Conservation (phyloP, 2,888 invertebrate genomes). For the Limenitis camilla region DNA sequence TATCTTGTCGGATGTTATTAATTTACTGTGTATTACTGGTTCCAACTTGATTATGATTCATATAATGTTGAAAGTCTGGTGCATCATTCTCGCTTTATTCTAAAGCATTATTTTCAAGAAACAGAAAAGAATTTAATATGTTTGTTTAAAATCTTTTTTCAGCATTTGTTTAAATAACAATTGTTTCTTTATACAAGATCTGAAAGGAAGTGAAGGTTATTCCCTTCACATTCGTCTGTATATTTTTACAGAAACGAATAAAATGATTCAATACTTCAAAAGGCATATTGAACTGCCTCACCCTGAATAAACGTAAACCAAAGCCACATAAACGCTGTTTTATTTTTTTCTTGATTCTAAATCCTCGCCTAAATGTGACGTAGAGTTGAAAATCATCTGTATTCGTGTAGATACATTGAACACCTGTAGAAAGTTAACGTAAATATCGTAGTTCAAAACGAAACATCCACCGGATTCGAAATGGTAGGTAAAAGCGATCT, state of each 20-base stretch:
- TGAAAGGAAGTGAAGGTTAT: neutral
- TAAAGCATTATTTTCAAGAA: neutral
- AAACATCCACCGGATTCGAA: conserved; percentile 6
- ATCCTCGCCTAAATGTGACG: neutral
- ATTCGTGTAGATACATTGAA: neutral
- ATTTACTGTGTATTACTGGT: no score
- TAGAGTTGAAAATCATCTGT: neutral
- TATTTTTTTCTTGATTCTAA: neutral
- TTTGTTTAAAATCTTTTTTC: neutral
- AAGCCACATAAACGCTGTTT: neutral
- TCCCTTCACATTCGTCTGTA: neutral
- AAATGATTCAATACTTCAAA: conserved; percentile 1
- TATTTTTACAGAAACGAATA: conserved; percentile 4
- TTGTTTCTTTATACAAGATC: conserved; percentile 3
- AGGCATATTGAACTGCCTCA: conserved; percentile 1
- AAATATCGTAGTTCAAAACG: conserved; percentile 9
- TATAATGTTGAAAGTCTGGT: no score
- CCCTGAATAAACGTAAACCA: neutral
- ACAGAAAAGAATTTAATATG: neutral
- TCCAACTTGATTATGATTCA: no score
- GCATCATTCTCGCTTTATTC: neutral
- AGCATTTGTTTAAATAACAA: conserved; percentile 1
- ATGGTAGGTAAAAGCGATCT: neutral
- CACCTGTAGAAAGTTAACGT: conserved; percentile 12
- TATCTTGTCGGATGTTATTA: no score